These are phyloP conservation scores for Macrophya annulata DNA, from an alignment of 2,888 invertebrate species.

Conservation along the genomic window DNA sequence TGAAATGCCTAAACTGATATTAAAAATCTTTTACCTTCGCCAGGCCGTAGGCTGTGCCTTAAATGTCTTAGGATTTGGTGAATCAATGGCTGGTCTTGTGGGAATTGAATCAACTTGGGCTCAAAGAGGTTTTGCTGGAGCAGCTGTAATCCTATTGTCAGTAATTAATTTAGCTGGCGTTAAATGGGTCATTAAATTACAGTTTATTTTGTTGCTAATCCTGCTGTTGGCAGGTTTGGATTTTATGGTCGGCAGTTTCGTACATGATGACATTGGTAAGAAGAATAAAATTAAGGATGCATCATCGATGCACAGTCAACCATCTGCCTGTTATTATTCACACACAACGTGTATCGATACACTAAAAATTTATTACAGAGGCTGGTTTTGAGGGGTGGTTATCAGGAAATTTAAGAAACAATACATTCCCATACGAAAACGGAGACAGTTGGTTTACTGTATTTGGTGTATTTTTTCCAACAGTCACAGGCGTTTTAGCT, in stretches of 20 bases:
- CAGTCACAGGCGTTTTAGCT: constrained; percentile 97
- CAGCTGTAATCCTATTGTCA: constrained; percentile 92
- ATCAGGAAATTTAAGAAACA: constrained; percentile 88
- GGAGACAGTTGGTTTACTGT: constrained; percentile 97
- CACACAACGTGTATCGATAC: constrained; percentile 59
- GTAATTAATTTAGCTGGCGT: constrained; percentile 98
- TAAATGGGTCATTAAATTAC: constrained; percentile 98
- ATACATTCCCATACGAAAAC: constrained; percentile 91
- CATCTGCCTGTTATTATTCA: background rate
- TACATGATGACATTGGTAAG: constrained; percentile 87
- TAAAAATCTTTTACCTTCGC: constrained; percentile 62
- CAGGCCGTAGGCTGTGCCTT: constrained; percentile 98
- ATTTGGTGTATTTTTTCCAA: constrained; percentile 98
- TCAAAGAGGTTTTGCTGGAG: constrained; percentile 92
- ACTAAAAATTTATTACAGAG: constrained; percentile 79
- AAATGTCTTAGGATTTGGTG: constrained; percentile 98
- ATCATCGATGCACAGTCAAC: background rate
- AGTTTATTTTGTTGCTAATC: constrained; percentile 93
- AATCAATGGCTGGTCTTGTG: constrained; percentile 94
- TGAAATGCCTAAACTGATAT: background rate
- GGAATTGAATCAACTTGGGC: constrained; percentile 89
- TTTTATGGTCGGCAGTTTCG: constrained; percentile 96
- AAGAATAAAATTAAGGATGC: background rate
- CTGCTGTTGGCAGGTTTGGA: constrained; percentile 94
- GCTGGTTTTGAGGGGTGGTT: constrained; percentile 94